These are phyloP conservation scores for Brachionus sp. DNA, from an alignment of 1,140 invertebrate species.

Conservation along the genomic window DNA sequence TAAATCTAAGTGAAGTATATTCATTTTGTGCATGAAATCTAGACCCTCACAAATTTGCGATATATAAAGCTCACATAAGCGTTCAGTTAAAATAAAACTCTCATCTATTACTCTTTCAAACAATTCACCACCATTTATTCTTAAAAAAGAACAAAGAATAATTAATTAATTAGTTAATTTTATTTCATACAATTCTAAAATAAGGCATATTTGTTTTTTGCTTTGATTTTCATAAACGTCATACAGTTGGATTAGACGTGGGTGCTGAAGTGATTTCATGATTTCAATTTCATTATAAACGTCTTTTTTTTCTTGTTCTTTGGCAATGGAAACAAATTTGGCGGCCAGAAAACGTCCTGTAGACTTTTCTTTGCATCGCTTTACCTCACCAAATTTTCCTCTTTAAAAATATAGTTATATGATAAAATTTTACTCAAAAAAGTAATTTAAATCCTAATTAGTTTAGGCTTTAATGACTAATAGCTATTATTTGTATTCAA, in stretches of 20 bases:
- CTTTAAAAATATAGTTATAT: constrained; percentile 62
- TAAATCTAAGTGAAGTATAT: constrained; percentile 90
- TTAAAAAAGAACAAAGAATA: constrained; percentile 55
- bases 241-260: constrained; percentile 86
- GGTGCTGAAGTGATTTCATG: constrained; percentile 87
- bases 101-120: constrained; percentile 97
- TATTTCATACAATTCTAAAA: constrained; percentile 86
- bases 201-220: constrained; percentile 83
- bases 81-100: constrained; percentile 91
- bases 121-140: constrained; percentile 91
- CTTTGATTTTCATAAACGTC: constrained; percentile 80
- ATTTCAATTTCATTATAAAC: constrained; percentile 93
- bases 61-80: constrained; percentile 89
- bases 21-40: constrained; percentile 87
- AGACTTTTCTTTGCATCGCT: constrained; percentile 78
- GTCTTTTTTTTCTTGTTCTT: constrained; percentile 76
- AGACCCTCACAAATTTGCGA: constrained; percentile 94
- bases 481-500: neutral
- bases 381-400: constrained; percentile 96
- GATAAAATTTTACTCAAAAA: neutral
- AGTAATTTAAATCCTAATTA: neutral
- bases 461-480: neutral
- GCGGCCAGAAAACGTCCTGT: constrained; percentile 78
- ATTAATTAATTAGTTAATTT: neutral
- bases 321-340: constrained; percentile 77